Evolutionary conservation across 2,797 vertebrate genomes (phyloP).

Genomic region (Lacerta bilineata): DNA sequence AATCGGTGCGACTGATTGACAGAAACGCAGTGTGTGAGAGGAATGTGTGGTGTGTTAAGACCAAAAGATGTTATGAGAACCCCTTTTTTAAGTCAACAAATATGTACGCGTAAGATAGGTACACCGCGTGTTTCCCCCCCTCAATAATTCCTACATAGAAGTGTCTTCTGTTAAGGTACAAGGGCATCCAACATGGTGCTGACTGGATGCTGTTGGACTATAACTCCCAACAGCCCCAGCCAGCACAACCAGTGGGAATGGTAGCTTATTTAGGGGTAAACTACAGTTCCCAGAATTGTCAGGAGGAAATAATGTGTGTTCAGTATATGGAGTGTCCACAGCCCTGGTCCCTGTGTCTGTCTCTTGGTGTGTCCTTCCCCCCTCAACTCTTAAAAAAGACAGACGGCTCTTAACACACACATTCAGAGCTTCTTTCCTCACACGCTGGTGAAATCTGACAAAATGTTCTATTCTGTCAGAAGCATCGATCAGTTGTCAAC

Average conservation of each 20-base stretch:
- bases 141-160: neutral
- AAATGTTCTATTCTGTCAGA: constrained; percentile 7
- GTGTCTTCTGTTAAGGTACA: neutral
- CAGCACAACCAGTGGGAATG: too few relatives aligned
- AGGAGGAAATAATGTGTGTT: too few relatives aligned
- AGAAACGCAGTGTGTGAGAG: neutral
- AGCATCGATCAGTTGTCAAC: neutral
- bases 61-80: neutral
- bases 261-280: too few relatives aligned
- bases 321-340: too few relatives aligned
- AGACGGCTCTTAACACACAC: neutral
- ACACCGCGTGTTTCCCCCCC: neutral
- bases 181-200: too few relatives aligned
- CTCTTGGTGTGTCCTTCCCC: neutral
- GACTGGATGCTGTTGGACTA: too few relatives aligned
- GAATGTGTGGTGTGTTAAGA: neutral
- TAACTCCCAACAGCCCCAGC: too few relatives aligned
- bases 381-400: neutral
- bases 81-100: neutral
- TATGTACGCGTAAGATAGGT: neutral
- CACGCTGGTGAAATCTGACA: neutral
- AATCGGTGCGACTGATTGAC: neutral
- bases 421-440: neutral
- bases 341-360: too few relatives aligned
- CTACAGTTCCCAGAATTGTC: too few relatives aligned